Evolutionary conservation across 2,797 vertebrate species (phyloP), one percentile per base, ranked within the genome.

Genomic region (Phalloptychus januarius): DNA sequence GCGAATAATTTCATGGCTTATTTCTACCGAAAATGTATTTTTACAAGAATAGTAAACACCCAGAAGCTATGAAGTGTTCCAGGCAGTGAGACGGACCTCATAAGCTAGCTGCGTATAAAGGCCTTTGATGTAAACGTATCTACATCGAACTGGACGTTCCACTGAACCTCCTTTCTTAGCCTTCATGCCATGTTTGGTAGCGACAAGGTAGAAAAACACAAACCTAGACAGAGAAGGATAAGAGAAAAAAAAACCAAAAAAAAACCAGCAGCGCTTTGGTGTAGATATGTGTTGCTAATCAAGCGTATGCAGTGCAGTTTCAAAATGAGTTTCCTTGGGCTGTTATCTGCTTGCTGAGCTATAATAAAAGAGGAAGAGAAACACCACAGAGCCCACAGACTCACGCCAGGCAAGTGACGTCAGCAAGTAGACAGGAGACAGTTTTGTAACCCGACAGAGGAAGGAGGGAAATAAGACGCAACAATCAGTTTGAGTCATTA

Each of bases 331-430:
- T 80, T 72, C 58, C 74, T 79, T 78, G 78, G 81, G 46, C 44
- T 84, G 78, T 50, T 52, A 79, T 87, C 71, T 83, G 86, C 90
- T 86, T 74, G 79, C 45, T 87, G 90, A 87, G 89, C 87, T 75
- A 48, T 78, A 76, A 82, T 75, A 80, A 93, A 94, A 92, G 90
- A 89, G 93, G 93, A 93, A 94, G 92, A 90, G 91, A 87, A 87
- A 88, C 88, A 56, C 89, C 83, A 38, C 87, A 86, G 85, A 85
- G 56, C 74, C 83, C 81, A 23, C 83, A 90, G 87, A 86, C 89
- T 88, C 91, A 91, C 83, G 88, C 83, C 86, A 88, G 65, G 74
- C 90, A 20, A 73, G 82, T 95, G 93, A 95, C 87, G 92, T 93
- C 88, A 86, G 67, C 70, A 65, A 23, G 84, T 88, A 91, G 93